Evolutionary conservation across 2,113 vertebrate species (phyloP).

Genomic region (Polyodon spathula): DNA sequence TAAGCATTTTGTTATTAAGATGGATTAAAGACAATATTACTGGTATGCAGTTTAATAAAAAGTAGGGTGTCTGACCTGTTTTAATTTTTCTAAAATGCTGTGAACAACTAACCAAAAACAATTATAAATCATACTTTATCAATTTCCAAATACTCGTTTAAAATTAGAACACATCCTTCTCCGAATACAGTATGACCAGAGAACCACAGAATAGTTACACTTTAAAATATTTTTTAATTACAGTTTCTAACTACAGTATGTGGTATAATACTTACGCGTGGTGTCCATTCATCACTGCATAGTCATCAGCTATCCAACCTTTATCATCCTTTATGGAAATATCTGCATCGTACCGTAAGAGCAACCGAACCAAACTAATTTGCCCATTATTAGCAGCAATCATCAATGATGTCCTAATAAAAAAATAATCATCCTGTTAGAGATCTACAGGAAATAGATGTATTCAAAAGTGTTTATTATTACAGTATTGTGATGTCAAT

Average conservation of each 20-base stretch:
- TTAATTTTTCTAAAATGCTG: too few species aligned
- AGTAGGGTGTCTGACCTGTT: too few species aligned
- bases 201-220: neutral
- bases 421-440: constrained; percentile 11
- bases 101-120: too few species aligned
- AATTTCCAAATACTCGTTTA: too few species aligned
- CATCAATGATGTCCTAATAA: constrained; percentile 67
- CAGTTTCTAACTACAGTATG: neutral
- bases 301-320: constrained; percentile 73
- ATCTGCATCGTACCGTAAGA: constrained; percentile 64
- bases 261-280: constrained; percentile 55
- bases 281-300: constrained; percentile 67
- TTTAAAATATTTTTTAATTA: neutral
- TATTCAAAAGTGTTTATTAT: too few species aligned
- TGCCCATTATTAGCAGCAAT: constrained; percentile 68
- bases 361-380: constrained; percentile 58
- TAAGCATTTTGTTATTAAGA: too few species aligned
- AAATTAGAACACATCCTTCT: too few species aligned
- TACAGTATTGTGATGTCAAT: too few species aligned
- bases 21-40: too few species aligned
- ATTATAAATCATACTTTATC: too few species aligned
- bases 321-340: constrained; percentile 61
- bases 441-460: constrained; percentile 2
- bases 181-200: too few species aligned
- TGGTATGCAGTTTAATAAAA: too few species aligned